These are phyloP conservation scores for Acanthis flammea DNA, from an alignment of 2,797 vertebrate species.

Conservation along the genomic window DNA sequence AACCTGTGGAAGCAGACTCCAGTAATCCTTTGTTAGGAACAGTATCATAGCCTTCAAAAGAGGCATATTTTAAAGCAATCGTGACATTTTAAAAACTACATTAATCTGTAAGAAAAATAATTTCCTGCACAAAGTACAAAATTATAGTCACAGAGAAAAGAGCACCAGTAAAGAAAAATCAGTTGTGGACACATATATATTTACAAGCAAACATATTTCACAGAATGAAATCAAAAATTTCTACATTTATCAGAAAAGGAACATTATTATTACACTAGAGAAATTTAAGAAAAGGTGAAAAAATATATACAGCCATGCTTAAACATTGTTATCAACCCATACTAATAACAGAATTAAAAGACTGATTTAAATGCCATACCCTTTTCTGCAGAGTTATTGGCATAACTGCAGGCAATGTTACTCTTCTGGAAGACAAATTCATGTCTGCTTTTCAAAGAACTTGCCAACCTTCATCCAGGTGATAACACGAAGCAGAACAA, in stretches of 20 bases:
- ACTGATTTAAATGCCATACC: conserved; percentile 60
- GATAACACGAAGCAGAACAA: conserved; percentile 58
- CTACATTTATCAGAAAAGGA: not conserved
- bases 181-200: not conserved
- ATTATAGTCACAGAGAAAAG: not conserved
- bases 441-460: conserved; percentile 76
- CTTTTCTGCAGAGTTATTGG: conserved; percentile 87
- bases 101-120: not conserved
- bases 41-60: not conserved
- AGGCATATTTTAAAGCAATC: not conserved
- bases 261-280: not conserved
- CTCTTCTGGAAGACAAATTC: conserved; percentile 91
- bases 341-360: not conserved
- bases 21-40: not conserved
- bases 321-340: not conserved
- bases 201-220: not conserved
- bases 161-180: not conserved
- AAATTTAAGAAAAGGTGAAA: not conserved
- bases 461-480: conserved; percentile 33
- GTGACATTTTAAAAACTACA: not conserved
- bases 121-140: not conserved
- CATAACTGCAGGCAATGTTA: conserved; percentile 88
- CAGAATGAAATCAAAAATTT: not conserved
- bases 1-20: not conserved
- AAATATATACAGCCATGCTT: not conserved